phyloP scores from a whole-genome alignment of 2,113 vertebrate species.

The Hemibagrus wyckioides region DNA sequence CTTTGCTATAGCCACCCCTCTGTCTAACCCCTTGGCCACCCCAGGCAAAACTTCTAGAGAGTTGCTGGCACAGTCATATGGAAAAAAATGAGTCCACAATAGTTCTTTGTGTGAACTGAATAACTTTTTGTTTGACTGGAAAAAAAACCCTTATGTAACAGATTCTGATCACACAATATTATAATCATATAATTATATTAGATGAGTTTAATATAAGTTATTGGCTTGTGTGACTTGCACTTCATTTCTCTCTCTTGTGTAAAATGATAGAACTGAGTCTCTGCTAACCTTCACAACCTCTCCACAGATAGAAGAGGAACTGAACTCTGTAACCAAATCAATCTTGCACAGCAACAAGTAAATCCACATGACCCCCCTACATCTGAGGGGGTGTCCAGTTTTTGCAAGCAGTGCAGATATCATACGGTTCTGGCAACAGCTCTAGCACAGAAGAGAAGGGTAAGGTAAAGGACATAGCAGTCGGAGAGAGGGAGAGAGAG shows the following conservation, averaged over 20 bases:
- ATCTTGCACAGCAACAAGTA: constrained; percentile 50
- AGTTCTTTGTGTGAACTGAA: not conserved
- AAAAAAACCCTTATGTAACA: not conserved
- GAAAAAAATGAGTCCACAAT: not conserved
- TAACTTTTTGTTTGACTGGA: too few relatives aligned
- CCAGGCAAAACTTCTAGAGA: not conserved
- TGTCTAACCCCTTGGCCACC: not conserved
- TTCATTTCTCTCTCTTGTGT: not conserved
- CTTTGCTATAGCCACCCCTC: not conserved
- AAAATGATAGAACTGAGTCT: not conserved
- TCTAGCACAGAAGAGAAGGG: constrained; percentile 24
- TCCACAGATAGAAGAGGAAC: constrained; percentile 21
- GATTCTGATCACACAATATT: not conserved
- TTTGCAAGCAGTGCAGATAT: constrained; percentile 45
- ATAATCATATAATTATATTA: not conserved
- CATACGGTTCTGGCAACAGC: constrained; percentile 28
- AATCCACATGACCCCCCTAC: not conserved
- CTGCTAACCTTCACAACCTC: not conserved
- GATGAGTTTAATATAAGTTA: not conserved
- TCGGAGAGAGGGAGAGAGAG: not conserved
- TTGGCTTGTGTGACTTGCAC: constrained; percentile 18
- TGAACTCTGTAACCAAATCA: constrained; percentile 32
- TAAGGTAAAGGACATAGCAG: not conserved
- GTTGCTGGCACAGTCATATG: not conserved
- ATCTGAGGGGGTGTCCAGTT: not conserved